These are phyloP conservation scores for Porites evermanni DNA, from an alignment of 92 coral and sea anemone species.

Conservation along the genomic window DNA sequence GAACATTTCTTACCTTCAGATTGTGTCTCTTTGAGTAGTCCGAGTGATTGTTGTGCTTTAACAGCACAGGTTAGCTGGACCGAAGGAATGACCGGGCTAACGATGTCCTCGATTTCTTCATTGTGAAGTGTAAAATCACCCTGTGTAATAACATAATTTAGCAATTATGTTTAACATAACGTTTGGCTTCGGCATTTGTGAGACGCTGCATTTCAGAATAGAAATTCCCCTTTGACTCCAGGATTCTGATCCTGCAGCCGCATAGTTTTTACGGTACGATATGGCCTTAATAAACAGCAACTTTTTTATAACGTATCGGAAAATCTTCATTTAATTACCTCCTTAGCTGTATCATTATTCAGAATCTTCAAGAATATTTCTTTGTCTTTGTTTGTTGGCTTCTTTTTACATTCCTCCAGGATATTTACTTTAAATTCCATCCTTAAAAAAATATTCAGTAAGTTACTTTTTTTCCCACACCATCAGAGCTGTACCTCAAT, in stretches of 20 bases:
- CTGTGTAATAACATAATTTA: not conserved
- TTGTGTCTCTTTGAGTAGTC: constrained; percentile 12
- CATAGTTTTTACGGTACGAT: no score
- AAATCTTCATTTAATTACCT: not conserved
- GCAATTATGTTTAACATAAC: no score
- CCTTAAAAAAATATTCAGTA: not conserved
- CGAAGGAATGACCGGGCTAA: not conserved
- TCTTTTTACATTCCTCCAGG: not conserved
- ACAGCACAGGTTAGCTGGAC: not conserved
- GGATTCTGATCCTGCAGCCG: no score
- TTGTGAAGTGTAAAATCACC: not conserved
- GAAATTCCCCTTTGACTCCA: no score
- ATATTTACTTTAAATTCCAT: not conserved
- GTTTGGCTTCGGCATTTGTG: not conserved
- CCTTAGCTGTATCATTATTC: not conserved
- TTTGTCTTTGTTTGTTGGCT: not conserved
- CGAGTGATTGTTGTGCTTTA: constrained; percentile 3
- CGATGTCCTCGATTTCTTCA: not conserved
- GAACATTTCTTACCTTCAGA: constrained; percentile 13
- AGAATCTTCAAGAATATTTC: not conserved
- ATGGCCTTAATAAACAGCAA: no score
- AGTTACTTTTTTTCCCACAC: no score
- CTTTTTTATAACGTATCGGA: no score
- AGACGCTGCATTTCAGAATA: not conserved
- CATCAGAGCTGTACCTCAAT: no score